A percentile compares a stretch with the other conserved stretches of the same genome.
Conservation (phyloP, 2,113 vertebrate genomes). For the Alligator sinensis region DNA sequence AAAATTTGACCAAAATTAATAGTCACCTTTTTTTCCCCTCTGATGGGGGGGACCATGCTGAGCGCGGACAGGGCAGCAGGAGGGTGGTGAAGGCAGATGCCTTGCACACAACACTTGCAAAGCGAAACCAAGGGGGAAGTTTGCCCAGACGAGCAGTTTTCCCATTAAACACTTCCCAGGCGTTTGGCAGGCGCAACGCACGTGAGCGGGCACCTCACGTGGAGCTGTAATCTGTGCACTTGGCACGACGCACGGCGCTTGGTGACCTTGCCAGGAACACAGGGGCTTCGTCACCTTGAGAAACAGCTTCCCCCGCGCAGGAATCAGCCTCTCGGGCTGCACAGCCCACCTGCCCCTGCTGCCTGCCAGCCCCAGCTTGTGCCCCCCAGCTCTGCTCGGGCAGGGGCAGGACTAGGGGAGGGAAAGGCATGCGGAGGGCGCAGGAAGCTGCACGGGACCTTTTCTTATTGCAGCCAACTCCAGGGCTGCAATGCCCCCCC, state of each 20-base stretch:
- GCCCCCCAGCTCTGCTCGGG: too few relatives aligned
- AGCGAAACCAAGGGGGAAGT: background rate
- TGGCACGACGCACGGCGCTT: accelerated
- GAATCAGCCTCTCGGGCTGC: background rate
- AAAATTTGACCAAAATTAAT: background rate
- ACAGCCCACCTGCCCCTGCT: accelerated
- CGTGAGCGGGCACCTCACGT: accelerated
- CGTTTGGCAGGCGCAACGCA: accelerated
- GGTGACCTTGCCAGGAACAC: accelerated
- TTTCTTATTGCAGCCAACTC: too few relatives aligned
- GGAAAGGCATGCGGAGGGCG: too few relatives aligned
- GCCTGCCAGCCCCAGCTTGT: accelerated
- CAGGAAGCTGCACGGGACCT: background rate
- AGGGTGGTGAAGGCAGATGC: background rate
- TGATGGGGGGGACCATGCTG: background rate
- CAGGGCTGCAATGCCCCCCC: too few relatives aligned
- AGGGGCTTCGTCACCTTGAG: accelerated
- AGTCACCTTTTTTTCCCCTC: background rate
- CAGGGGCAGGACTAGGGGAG: too few relatives aligned
- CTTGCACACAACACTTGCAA: accelerated
- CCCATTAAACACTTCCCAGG: background rate
- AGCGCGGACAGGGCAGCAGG: background rate
- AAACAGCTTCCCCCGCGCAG: background rate
- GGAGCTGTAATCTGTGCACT: accelerated
- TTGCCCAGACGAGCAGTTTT: background rate